Evolutionary conservation across 2,888 invertebrate species (phyloP).

Genomic region (Hypomecis punctinalis): DNA sequence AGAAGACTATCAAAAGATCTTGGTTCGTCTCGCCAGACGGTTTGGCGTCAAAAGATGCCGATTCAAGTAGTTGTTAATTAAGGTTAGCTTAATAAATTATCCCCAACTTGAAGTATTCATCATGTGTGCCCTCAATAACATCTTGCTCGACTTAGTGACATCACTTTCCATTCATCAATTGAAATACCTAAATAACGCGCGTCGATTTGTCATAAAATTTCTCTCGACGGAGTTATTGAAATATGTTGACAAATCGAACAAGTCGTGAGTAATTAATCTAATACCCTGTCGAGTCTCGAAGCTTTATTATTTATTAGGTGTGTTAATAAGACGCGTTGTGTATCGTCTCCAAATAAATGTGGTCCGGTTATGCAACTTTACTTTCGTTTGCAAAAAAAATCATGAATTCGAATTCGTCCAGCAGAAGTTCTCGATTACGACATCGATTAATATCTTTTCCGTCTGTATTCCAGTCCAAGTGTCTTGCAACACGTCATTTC

Average conservation of each 20-base stretch:
- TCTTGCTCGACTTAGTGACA: background rate
- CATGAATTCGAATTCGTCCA: background rate
- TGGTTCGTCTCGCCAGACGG: no score
- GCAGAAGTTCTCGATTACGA: constrained; percentile 11
- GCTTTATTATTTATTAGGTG: constrained; percentile 5
- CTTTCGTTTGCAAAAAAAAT: constrained; percentile 20
- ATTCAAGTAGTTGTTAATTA: no score
- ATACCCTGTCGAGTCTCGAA: background rate
- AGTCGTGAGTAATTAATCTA: background rate
- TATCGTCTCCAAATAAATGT: constrained; percentile 1
- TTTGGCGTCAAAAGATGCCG: no score
- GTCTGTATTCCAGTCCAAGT: background rate
- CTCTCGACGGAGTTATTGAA: constrained; percentile 10
- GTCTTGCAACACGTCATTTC: background rate
- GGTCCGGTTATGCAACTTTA: constrained; percentile 20
- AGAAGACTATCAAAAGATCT: no score
- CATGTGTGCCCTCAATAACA: background rate
- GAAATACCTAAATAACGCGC: background rate
- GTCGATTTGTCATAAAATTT: constrained; percentile 15
- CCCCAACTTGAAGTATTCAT: no score
- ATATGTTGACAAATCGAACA: constrained; percentile 8
- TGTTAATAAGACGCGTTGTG: background rate
- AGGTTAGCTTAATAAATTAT: no score
- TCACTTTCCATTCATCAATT: constrained; percentile 12
- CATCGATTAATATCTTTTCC: background rate